phyloP scores from a whole-genome alignment of 35 echinoderm and acorn worm species.

The Patiria miniata region DNA sequence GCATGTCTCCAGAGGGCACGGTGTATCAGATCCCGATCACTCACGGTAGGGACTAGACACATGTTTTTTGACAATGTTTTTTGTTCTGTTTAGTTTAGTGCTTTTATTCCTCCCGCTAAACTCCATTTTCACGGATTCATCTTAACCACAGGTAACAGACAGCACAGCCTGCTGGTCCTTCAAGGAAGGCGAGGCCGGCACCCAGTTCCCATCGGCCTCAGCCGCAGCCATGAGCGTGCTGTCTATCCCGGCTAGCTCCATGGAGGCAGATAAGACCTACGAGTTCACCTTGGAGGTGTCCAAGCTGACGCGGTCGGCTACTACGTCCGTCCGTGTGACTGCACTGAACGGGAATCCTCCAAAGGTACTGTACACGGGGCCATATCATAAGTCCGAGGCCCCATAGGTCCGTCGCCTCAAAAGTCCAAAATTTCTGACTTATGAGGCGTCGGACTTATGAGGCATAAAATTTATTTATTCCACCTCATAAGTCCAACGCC shows the following conservation, averaged over 20 bases:
- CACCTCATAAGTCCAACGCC: too few relatives aligned
- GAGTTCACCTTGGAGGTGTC: constrained; percentile 64
- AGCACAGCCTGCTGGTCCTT: constrained; percentile 88
- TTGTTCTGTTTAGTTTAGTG: too few relatives aligned
- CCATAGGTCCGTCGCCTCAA: too few relatives aligned
- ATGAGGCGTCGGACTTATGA: too few relatives aligned
- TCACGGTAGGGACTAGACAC: too few relatives aligned
- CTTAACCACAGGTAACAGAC: constrained; percentile 54
- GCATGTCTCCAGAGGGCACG: too few relatives aligned
- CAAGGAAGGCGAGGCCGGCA: constrained; percentile 54
- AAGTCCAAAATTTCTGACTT: too few relatives aligned
- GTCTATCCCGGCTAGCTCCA: constrained; percentile 56
- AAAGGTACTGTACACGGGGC: constrained; percentile 47
- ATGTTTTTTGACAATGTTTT: too few relatives aligned
- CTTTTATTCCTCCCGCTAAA: neutral
- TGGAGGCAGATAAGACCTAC: constrained; percentile 86
- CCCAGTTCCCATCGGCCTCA: constrained; percentile 31
- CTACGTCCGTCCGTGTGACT: constrained; percentile 50
- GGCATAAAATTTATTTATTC: too few relatives aligned
- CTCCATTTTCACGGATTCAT: neutral
- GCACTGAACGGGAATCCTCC: constrained; percentile 90
- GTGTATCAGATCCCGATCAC: too few relatives aligned
- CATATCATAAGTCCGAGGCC: neutral
- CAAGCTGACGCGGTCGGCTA: constrained; percentile 56
- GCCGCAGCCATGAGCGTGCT: constrained; percentile 25